Evolutionary conservation across 2,888 invertebrate species (phyloP).

Genomic region (Anticlea derivata): DNA sequence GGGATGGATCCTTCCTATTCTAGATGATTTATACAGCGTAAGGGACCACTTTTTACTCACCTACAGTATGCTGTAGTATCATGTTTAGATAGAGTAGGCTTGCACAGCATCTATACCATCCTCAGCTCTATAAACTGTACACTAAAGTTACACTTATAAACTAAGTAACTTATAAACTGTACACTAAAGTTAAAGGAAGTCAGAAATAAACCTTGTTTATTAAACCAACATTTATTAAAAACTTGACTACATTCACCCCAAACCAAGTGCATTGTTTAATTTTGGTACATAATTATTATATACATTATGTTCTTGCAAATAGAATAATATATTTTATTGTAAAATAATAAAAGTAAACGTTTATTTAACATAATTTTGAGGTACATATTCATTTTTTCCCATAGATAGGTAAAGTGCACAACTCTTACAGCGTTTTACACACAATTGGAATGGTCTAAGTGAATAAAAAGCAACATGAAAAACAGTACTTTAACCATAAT

Average conservation of each 20-base stretch:
- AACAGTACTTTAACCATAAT: constrained; percentile 11
- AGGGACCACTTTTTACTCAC: too few species aligned
- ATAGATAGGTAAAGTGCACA: neutral
- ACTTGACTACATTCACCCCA: constrained; percentile 77
- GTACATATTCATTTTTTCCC: neutral
- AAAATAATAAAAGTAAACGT: constrained; percentile 5
- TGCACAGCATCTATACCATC: too few species aligned
- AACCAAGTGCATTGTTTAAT: constrained; percentile 71
- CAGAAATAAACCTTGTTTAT: constrained; percentile 35
- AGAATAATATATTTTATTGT: neutral
- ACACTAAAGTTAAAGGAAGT: neutral
- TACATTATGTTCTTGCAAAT: constrained; percentile 10
- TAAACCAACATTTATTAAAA: constrained; percentile 70
- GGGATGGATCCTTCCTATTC: too few species aligned
- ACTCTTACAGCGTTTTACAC: neutral
- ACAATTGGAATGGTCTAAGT: constrained; percentile 27
- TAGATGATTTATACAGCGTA: too few species aligned
- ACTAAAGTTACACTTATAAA: too few species aligned
- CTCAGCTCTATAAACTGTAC: too few species aligned
- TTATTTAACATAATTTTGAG: constrained; percentile 17
- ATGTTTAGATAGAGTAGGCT: too few species aligned
- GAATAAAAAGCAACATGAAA: constrained; percentile 15
- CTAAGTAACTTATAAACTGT: too few species aligned
- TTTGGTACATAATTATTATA: constrained; percentile 15
- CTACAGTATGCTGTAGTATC: too few species aligned